phyloP scores from a whole-genome alignment of 1,140 invertebrate species.

The Drosophila repleta region DNA sequence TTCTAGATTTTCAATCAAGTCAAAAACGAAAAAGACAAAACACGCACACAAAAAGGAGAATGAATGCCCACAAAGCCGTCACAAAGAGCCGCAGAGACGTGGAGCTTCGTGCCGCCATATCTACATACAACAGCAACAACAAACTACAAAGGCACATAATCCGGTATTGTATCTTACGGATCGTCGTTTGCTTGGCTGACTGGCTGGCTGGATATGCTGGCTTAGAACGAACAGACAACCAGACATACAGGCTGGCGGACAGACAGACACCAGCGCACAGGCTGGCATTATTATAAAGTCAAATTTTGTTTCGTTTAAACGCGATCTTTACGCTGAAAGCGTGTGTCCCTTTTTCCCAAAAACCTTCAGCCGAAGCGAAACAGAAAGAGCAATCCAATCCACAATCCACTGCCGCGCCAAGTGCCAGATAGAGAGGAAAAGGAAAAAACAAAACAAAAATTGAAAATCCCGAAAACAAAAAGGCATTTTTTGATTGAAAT shows the following conservation, averaged over 20 bases:
- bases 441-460: conserved; percentile 45
- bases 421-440: conserved; percentile 44
- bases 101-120: conserved; percentile 74
- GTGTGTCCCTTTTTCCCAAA: conserved; percentile 77
- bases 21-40: conserved; percentile 69
- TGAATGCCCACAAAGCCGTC: conserved; percentile 57
- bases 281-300: conserved; percentile 81
- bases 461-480: conserved; percentile 75
- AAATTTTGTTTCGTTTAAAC: conserved; percentile 83
- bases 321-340: conserved; percentile 81
- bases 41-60: conserved; percentile 67
- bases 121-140: conserved; percentile 61
- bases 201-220: conserved; percentile 65
- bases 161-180: conserved; percentile 80
- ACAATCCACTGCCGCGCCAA: conserved; percentile 56
- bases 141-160: conserved; percentile 67
- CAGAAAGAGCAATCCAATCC: conserved; percentile 57
- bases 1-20: conserved; percentile 83
- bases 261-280: conserved; percentile 42
- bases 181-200: conserved; percentile 41
- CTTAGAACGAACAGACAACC: conserved; percentile 34
- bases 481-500: conserved; percentile 79
- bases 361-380: conserved; percentile 29
- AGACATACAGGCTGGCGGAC: conserved; percentile 39
- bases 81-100: conserved; percentile 50